These are phyloP conservation scores for Hippopotamus amphibius DNA, from an alignment of 2,113 vertebrate species.

Conservation along the genomic window DNA sequence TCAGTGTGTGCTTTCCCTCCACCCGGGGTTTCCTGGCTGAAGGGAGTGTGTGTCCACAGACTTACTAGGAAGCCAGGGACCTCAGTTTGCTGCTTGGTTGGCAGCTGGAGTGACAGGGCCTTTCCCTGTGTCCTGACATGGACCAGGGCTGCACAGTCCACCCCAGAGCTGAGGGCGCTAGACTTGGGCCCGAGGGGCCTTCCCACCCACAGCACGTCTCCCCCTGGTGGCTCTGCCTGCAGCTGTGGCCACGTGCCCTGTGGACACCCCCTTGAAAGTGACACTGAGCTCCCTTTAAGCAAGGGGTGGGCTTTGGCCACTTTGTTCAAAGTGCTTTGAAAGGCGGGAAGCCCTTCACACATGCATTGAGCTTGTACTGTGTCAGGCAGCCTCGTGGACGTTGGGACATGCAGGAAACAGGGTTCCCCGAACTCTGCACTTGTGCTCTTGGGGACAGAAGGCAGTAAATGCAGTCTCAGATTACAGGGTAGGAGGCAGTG, in stretches of 20 bases:
- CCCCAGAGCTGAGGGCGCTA: accelerated
- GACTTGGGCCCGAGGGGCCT: not conserved
- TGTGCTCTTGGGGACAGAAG: not conserved
- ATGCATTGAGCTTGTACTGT: accelerated
- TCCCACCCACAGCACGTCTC: accelerated
- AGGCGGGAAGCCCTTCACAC: not conserved
- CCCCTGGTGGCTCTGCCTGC: not conserved
- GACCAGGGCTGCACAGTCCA: not conserved
- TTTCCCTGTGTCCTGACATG: not conserved
- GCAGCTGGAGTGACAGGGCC: not conserved
- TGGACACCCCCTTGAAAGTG: not conserved
- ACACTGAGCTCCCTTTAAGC: not conserved
- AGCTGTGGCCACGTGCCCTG: accelerated
- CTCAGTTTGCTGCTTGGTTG: not conserved
- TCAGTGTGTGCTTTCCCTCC: too few relatives aligned
- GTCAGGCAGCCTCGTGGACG: accelerated
- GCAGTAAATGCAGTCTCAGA: accelerated
- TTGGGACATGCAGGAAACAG: not conserved
- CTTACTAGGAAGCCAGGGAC: not conserved
- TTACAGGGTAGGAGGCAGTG: not conserved
- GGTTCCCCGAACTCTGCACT: accelerated
- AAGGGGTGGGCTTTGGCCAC: not conserved
- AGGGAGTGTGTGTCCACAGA: not conserved
- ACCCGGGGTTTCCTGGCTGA: not conserved
- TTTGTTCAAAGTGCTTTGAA: not conserved